Base-by-base conservation (phyloP, 2,888 invertebrate genomes). In the Drosophila pegasa region DNA sequence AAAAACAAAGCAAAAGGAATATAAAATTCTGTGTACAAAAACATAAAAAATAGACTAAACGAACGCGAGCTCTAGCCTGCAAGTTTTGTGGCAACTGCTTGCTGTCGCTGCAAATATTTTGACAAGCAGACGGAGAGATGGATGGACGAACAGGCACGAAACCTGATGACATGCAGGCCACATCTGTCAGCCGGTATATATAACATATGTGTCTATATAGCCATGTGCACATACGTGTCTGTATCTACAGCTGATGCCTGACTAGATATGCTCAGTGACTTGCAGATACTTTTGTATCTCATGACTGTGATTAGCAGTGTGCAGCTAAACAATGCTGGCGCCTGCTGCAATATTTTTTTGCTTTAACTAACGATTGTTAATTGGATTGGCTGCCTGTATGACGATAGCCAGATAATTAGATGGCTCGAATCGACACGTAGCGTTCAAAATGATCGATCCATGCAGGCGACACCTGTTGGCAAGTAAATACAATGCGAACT, bases 71-170 rank as follows among this genome's bases (percentile, higher is more conserved):
- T 48, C 38, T 31, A 52, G 31, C 38, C 40, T 55, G 57, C 51
- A 67, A 57, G 41, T 22, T 69, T 54, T 63, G 67, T 52, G 71
- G 74, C 74, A 74, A 75, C 75, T 75, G 75, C 75, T 75, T 75
- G 75, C 75, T 71, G 76, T 71, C 67, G 67, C 76, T 75, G 75
- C 75, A 75, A 76, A 75, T 72, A 75, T 71, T 75, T 75, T 75
- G 75, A 75, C 75, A 76, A 66, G 25, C 55, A 47, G 63, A 18
- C 33, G 38, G 43, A 7, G 14, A 22, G 50, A 50, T 50, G 31
- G 50, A 38, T 9, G 22, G 35, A 20, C 38, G 9, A 45, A 40
- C 10, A 25, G 37, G 16, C 45, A 54, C 37, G 67, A 75, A 75
- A 75, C 57, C 63, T 55, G 75, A 75, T 71, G 76, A 75, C 75